These are phyloP conservation scores for rabbit (Oryctolagus cuniculus) DNA, from an alignment of 2,113 vertebrate species.

Conservation along the genomic window mOryCun1.1 NC_091445.1:39796501-39797000, in stretches of 20 bases:
- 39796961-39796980: slow-evolving; percentile 93
- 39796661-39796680: not conserved
- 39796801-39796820: not conserved
- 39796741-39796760: not conserved
- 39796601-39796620: not conserved
- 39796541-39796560: not conserved
- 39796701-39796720: not conserved
- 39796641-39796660: not conserved
- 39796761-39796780: not conserved
- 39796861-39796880: slow-evolving; percentile 98
- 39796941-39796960: slow-evolving; percentile 99
- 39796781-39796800: not conserved
- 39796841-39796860: slow-evolving; percentile 98
- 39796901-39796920: slow-evolving; percentile 98
- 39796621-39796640: not conserved
- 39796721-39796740: not conserved
- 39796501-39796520: no score
- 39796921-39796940: slow-evolving; percentile 99
- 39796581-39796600: not conserved
- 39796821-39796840: slow-evolving; percentile 92
- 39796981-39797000: not conserved
- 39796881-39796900: slow-evolving; percentile 98
- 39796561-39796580: not conserved
- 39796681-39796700: not conserved
- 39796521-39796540: no score